Evolutionary conservation across 2,797 vertebrate species (phyloP).

Genomic region (Galaxias olidus): DNA sequence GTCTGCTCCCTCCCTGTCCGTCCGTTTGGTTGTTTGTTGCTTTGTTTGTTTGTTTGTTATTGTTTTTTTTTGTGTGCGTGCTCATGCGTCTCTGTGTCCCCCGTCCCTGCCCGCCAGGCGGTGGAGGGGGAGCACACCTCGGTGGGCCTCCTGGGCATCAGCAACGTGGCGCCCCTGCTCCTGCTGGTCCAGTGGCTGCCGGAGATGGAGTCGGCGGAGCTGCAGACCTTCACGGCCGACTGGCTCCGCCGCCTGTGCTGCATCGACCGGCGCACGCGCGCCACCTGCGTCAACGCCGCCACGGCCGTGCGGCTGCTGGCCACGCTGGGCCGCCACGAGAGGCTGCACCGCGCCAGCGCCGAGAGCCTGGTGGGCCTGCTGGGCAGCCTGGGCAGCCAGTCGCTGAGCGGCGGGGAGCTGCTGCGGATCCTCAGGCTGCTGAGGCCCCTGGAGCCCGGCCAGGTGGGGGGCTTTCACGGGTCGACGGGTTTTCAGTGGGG

Average conservation of each 20-base stretch:
- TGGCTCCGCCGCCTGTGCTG: slow-evolving; percentile 93
- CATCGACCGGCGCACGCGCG: slow-evolving; percentile 91
- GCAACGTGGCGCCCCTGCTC: slow-evolving; percentile 93
- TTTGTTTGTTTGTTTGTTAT: background rate
- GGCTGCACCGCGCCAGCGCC: slow-evolving; percentile 81
- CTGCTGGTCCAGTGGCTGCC: slow-evolving; percentile 95
- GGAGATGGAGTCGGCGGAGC: slow-evolving; percentile 87
- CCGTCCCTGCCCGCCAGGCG: slow-evolving; percentile 69
- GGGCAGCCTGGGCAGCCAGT: slow-evolving; percentile 91
- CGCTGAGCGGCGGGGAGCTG: slow-evolving; percentile 86
- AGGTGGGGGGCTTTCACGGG: no score
- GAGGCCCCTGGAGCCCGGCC: slow-evolving; percentile 75
- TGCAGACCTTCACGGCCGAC: slow-evolving; percentile 90
- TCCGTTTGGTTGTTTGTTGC: background rate
- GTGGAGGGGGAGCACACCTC: slow-evolving; percentile 95
- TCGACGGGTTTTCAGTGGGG: no score
- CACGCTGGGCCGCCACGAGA: slow-evolving; percentile 73
- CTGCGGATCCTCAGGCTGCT: slow-evolving; percentile 83
- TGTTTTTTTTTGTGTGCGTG: background rate
- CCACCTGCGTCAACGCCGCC: slow-evolving; percentile 90
- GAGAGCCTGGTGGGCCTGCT: slow-evolving; percentile 89
- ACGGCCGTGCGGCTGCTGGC: slow-evolving; percentile 86
- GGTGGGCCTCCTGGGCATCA: slow-evolving; percentile 93
- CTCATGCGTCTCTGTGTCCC: background rate
- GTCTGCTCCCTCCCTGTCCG: no score